Percentiles rank a stretch among this genome's conserved stretches.
Conservation (phyloP, 2,888 invertebrate genomes). For the Blera fallax region DNA sequence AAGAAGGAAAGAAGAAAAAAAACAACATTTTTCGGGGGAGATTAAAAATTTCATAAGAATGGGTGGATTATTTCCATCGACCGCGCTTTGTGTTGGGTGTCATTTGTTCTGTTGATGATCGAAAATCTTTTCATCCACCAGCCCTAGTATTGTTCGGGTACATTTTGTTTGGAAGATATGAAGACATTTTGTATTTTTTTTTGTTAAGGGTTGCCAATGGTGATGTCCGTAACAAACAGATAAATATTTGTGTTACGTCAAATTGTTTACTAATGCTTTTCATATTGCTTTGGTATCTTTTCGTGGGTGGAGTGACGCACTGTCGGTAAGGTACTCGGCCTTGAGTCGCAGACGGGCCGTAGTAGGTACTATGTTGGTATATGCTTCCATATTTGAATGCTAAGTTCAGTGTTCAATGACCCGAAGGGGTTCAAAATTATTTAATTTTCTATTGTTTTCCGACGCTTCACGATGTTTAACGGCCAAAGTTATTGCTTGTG, state of each 20-base stretch:
- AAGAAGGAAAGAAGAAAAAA: no score
- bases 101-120: conserved; percentile 30
- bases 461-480: neutral
- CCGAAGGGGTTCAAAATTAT: neutral
- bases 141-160: no score
- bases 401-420: neutral
- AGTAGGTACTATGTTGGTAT: neutral
- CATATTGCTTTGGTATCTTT: neutral
- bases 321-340: neutral
- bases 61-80: conserved; percentile 42
- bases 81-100: conserved; percentile 9
- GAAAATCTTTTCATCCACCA: no score
- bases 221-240: conserved; percentile 45
- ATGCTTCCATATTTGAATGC: neutral
- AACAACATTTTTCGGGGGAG: neutral
- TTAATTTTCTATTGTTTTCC: neutral
- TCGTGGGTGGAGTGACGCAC: neutral
- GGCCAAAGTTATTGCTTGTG: neutral
- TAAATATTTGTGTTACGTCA: conserved; percentile 37
- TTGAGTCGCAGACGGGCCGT: neutral
- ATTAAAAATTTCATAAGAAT: conserved; percentile 16
- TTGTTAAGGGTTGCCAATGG: conserved; percentile 44
- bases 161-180: neutral
- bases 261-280: conserved; percentile 20
- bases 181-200: conserved; percentile 20